Evolutionary conservation across 2,888 invertebrate genomes (phyloP), one percentile per base, ranked within the genome.

Genomic region (Drosophila rubida): DNA sequence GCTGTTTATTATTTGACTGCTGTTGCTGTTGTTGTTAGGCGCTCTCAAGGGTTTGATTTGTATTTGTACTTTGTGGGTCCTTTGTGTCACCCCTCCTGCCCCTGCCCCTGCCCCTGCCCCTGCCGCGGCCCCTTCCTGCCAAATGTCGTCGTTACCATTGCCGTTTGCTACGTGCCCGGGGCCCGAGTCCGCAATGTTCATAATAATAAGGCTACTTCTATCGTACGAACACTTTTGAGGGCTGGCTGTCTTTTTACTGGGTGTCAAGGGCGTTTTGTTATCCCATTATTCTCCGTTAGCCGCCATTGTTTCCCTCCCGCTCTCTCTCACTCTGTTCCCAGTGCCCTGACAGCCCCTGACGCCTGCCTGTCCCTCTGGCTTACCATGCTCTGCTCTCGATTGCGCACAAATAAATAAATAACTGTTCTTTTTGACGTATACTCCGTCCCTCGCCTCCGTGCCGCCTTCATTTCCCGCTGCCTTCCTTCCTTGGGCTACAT

Each of bases 251-350:
- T 86, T 86, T 89, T 89, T 87, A 87, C 87, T 89, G 90, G 90
- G 90, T 90, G 90, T 90, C 90, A 90, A 90, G 90, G 90, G 90
- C 90, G 90, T 90, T 90, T 89, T 89, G 88, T 89, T 90, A 90
- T 90, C 80, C 89, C 88, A 90, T 89, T 90, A 90, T 89, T 90
- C 79, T 84, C 76, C 74, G 73, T 78, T 83, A 88, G 78, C 64
- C 87, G 82, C 82, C 82, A 80, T 88, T 80, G 78, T 78, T 75
- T 68, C 53, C 53, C 53, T 68, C 35, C 69, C 25, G 5, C 13
- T 50, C 46, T 44, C 50, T 61, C 53, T 13, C 25, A 6, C 9
- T 32, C 4, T 27, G 27, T 7, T 8, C 48, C 39, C 44, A 48
- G 35, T n/a, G 11, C 16, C 11, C 22, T 9, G 32, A 9, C 35